A percentile compares a stretch with the other conserved stretches of the same genome.
Conservation (phyloP, 2,888 invertebrate genomes). For the Neuroscelio doddi region DNA sequence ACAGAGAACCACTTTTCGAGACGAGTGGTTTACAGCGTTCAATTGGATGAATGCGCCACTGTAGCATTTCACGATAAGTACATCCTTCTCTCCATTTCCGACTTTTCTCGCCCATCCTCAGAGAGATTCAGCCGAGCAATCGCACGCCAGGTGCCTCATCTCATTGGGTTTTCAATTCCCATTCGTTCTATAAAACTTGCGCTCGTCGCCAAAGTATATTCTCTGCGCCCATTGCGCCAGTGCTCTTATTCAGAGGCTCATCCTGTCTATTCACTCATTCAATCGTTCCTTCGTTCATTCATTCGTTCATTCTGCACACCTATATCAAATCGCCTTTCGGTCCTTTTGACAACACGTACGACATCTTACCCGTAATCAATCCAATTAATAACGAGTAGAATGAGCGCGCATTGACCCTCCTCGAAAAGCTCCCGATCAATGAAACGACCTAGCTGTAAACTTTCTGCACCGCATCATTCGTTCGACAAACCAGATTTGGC, state of each 20-base stretch:
- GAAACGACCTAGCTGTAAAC: too few relatives aligned
- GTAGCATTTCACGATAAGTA: conserved; percentile 62
- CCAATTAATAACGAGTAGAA: conserved; percentile 20
- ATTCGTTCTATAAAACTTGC: conserved; percentile 38
- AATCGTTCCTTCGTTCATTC: too few relatives aligned
- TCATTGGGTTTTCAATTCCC: conserved; percentile 46
- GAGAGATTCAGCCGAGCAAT: conserved; percentile 74
- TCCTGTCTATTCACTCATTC: conserved; percentile 40
- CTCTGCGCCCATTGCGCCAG: conserved; percentile 31
- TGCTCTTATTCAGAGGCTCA: conserved; percentile 34
- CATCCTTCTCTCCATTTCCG: conserved; percentile 54
- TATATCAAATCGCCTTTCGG: conserved; percentile 18
- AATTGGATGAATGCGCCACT: conserved; percentile 61
- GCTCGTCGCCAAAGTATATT: conserved; percentile 40
- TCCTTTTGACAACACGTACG: conserved; percentile 13
- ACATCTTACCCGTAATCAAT: conserved; percentile 22
- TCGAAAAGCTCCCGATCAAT: too few relatives aligned
- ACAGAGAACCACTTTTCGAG: conserved; percentile 39
- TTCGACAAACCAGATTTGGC: too few relatives aligned
- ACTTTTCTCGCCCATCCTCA: conserved; percentile 61
- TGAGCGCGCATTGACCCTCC: conserved; percentile 7
- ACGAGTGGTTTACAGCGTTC: conserved; percentile 39
- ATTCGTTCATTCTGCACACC: conserved; percentile 27
- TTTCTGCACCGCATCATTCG: too few relatives aligned
- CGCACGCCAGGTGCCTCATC: conserved; percentile 30